Percentiles rank a stretch among this genome's conserved stretches.
These are phyloP conservation scores for Orientallactaga bullata DNA, from an alignment of 2,113 vertebrate genomes.

Conservation along the genomic window DNA sequence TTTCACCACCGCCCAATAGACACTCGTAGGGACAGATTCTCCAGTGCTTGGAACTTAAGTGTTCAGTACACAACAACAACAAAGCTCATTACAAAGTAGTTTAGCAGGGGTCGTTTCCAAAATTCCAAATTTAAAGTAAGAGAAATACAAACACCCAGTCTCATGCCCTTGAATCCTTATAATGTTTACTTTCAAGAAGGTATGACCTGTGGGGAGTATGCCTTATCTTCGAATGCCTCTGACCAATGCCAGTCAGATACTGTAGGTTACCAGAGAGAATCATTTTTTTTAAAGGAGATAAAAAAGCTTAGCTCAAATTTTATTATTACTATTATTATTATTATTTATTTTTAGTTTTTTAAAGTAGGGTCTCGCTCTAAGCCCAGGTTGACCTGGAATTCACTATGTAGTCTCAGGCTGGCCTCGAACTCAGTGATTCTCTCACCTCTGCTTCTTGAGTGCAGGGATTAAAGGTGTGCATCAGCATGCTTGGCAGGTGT, in stretches of 20 bases:
- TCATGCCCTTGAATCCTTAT: background rate
- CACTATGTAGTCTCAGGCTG: no score
- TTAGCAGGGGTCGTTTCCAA: background rate
- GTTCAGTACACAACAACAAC: background rate
- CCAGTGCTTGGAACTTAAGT: background rate
- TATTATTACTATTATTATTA: no score
- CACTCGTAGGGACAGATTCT: background rate
- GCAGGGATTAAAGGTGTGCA: no score
- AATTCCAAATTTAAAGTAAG: conserved; percentile 8
- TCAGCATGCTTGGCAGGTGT: no score
- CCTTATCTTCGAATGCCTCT: background rate
- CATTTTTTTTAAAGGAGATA: background rate
- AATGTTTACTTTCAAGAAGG: conserved; percentile 13
- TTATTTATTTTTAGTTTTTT: no score
- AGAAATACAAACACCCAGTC: background rate
- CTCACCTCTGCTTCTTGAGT: no score
- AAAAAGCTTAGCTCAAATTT: background rate
- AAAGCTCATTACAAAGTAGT: background rate
- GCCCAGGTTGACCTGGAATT: no score
- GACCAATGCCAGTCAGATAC: background rate
- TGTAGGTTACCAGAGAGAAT: background rate
- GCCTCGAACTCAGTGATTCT: no score
- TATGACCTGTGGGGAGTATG: background rate
- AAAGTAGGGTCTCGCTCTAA: no score
- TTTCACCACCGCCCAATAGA: background rate